Evolutionary conservation across 2,797 vertebrate genomes (phyloP).

Genomic region (Sebastes itinus): DNA sequence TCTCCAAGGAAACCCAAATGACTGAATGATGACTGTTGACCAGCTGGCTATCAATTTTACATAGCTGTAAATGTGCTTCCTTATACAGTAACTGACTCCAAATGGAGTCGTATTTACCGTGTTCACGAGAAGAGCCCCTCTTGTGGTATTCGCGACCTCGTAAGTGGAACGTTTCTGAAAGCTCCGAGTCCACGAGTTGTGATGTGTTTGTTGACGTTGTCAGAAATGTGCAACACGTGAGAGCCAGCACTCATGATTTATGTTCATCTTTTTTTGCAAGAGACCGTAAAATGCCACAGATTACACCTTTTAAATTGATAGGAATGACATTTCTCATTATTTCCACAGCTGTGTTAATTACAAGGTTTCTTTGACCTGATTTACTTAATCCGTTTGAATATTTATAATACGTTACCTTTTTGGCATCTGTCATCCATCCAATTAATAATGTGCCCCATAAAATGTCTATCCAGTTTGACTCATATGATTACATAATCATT

Average conservation of each 20-base stretch:
- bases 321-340: not conserved
- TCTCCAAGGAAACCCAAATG: constrained; percentile 33
- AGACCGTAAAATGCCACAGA: not conserved
- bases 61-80: not conserved
- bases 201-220: too few relatives aligned
- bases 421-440: not conserved
- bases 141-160: too few relatives aligned
- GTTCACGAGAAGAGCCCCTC: too few relatives aligned
- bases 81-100: not conserved
- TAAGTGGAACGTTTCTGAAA: too few relatives aligned
- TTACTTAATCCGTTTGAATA: constrained; percentile 21
- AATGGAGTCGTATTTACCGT: too few relatives aligned
- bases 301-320: not conserved
- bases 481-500: constrained; percentile 5
- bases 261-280: not conserved
- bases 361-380: constrained; percentile 19
- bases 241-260: not conserved
- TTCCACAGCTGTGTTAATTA: constrained; percentile 4
- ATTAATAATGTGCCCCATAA: not conserved
- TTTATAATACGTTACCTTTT: constrained; percentile 2
- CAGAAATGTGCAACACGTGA: not conserved
- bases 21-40: not conserved
- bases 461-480: not conserved
- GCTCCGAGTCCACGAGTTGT: too few relatives aligned
- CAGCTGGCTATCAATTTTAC: not conserved